A percentile compares a stretch with the other conserved stretches of the same genome.
phyloP scores from a whole-genome alignment of 2,113 vertebrate species.

The Nothobranchius kuhntae region DNA sequence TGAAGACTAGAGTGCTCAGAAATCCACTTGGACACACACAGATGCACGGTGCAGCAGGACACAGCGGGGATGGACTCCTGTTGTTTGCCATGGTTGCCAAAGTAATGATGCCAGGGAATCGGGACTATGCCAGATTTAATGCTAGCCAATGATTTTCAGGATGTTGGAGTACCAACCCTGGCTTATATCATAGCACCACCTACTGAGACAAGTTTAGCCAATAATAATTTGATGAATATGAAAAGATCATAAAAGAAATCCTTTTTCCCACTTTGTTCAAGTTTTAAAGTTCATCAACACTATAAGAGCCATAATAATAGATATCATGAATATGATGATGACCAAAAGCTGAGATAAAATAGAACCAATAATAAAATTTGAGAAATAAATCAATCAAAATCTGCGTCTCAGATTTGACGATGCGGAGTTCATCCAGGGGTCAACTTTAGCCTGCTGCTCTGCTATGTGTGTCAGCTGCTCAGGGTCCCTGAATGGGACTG shows the following conservation, averaged over 20 bases:
- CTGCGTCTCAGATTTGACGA: not conserved
- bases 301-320: not conserved
- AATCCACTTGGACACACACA: slow-evolving; percentile 46
- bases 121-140: slow-evolving; percentile 58
- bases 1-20: slow-evolving; percentile 14
- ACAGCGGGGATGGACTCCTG: slow-evolving; percentile 60
- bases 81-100: slow-evolving; percentile 60
- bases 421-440: slow-evolving; percentile 22
- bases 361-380: too few species aligned
- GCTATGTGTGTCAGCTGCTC: slow-evolving; percentile 59
- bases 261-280: not conserved
- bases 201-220: slow-evolving; percentile 6
- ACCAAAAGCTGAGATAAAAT: too few species aligned
- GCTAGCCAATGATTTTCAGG: slow-evolving; percentile 54
- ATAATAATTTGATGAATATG: not conserved
- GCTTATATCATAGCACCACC: slow-evolving; percentile 35
- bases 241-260: not conserved
- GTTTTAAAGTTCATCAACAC: too few species aligned
- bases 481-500: slow-evolving; percentile 35
- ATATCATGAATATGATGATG: too few species aligned
- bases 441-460: slow-evolving; percentile 34
- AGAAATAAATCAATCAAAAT: not conserved
- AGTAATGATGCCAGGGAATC: slow-evolving; percentile 61
- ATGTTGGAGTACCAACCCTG: slow-evolving; percentile 21
- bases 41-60: slow-evolving; percentile 61